Evolutionary conservation across 1,140 invertebrate genomes (phyloP).

Genomic region (Dendroctonus ponderosae): DNA sequence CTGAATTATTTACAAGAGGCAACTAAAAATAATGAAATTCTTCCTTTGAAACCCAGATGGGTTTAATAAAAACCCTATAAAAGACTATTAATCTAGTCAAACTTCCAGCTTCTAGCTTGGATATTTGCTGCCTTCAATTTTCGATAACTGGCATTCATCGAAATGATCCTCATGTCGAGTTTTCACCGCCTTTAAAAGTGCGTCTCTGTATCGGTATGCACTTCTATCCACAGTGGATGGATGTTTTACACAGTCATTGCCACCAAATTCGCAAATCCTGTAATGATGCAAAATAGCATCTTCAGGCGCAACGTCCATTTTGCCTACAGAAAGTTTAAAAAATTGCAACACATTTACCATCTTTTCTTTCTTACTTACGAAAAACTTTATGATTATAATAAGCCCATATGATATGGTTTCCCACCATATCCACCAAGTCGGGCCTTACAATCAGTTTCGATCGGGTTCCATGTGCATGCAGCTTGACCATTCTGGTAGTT

Average conservation of each 20-base stretch:
- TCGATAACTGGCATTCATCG: constrained; percentile 49
- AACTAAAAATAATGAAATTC: too few species aligned
- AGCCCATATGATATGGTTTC: constrained; percentile 94
- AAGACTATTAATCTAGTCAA: not conserved
- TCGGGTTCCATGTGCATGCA: constrained; percentile 85
- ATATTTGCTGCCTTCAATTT: not conserved
- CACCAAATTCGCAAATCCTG: constrained; percentile 71
- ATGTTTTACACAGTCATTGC: constrained; percentile 78
- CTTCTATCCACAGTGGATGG: constrained; percentile 67
- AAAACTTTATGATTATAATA: constrained; percentile 50
- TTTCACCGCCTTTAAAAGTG: constrained; percentile 56
- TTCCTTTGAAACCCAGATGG: too few species aligned
- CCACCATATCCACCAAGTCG: constrained; percentile 78
- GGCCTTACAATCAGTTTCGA: constrained; percentile 89
- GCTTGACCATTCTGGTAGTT: constrained; percentile 71
- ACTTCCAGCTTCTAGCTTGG: not conserved
- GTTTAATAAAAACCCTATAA: not conserved
- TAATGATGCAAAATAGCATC: constrained; percentile 28
- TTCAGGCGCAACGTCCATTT: constrained; percentile 12
- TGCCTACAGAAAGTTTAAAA: constrained; percentile 7
- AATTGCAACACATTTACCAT: constrained; percentile 1
- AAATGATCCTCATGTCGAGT: constrained; percentile 55
- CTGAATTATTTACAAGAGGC: too few species aligned
- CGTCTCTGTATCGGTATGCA: constrained; percentile 60
- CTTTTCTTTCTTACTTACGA: constrained; percentile 4